These are phyloP conservation scores for Acrobasis suavella DNA, from an alignment of 2,888 invertebrate genomes.

Conservation along the genomic window DNA sequence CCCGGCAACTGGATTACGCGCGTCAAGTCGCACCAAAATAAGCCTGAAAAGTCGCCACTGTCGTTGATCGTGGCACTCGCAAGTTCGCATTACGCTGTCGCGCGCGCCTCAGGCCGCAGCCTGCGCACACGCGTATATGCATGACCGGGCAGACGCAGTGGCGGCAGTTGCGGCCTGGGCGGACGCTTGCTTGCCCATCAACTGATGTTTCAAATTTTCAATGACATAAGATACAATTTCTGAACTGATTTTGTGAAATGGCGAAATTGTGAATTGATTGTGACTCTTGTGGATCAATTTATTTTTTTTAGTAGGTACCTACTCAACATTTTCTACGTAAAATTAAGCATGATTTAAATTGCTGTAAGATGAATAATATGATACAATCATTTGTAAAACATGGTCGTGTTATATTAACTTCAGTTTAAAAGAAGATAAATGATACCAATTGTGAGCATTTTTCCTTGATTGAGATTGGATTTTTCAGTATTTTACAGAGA, in stretches of 20 bases:
- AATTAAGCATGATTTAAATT: slow-evolving; percentile 53
- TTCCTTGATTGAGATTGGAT: slow-evolving; percentile 24
- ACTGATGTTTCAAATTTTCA: too few relatives aligned
- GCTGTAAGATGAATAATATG: slow-evolving; percentile 42
- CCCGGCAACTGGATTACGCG: too few relatives aligned
- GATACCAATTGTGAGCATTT: slow-evolving; percentile 55
- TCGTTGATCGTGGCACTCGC: too few relatives aligned
- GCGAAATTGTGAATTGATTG: slow-evolving; percentile 75
- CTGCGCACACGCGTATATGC: too few relatives aligned
- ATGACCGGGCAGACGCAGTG: too few relatives aligned
- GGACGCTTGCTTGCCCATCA: too few relatives aligned
- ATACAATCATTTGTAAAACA: slow-evolving; percentile 41
- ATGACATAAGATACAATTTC: too few relatives aligned
- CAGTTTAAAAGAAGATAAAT: slow-evolving; percentile 44
- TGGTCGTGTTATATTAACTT: slow-evolving; percentile 43
- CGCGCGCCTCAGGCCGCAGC: too few relatives aligned
- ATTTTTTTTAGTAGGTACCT: slow-evolving; percentile 48
- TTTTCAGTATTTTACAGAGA: slow-evolving; percentile 7
- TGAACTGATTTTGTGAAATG: slow-evolving; percentile 67
- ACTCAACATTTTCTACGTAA: slow-evolving; percentile 49
- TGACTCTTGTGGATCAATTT: slow-evolving; percentile 63
- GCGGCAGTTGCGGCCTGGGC: too few relatives aligned
- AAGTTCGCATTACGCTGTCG: too few relatives aligned
- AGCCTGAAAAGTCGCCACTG: too few relatives aligned
- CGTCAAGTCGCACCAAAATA: too few relatives aligned